Evolutionary conservation across 2,797 vertebrate genomes (phyloP).

Genomic region (Typhlichthys eigenmanni): DNA sequence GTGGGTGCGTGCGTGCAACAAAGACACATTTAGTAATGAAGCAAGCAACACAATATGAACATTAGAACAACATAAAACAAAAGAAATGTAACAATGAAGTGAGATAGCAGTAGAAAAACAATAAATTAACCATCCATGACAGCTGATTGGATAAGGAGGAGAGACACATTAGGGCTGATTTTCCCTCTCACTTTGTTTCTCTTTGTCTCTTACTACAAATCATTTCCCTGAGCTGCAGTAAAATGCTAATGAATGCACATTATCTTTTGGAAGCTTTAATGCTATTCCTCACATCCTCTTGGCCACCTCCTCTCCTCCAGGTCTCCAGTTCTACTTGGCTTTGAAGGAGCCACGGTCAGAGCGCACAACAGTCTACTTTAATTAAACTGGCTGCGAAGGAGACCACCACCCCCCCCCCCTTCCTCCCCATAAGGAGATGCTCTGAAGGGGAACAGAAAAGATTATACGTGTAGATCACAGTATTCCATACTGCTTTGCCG

Average conservation of each 20-base stretch:
- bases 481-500: conserved; percentile 19
- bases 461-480: conserved; percentile 32
- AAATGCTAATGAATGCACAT: conserved; percentile 52
- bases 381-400: conserved; percentile 46
- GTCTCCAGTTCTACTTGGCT: conserved; percentile 33
- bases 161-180: conserved; percentile 24
- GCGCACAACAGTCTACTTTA: conserved; percentile 39
- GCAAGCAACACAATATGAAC: conserved; percentile 22
- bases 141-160: conserved; percentile 1
- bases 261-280: conserved; percentile 36
- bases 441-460: conserved; percentile 25
- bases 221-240: conserved; percentile 34
- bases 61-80: conserved; percentile 6
- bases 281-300: background rate
- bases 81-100: conserved; percentile 16
- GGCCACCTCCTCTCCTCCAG: background rate
- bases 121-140: background rate
- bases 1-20: conserved; percentile 25
- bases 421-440: conserved; percentile 10
- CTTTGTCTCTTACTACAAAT: conserved; percentile 22
- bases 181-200: conserved; percentile 6
- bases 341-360: conserved; percentile 58
- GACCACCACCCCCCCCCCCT: background rate
- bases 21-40: background rate
- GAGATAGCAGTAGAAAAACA: conserved; percentile 20